Conservation (phyloP, 2,113 vertebrate species). For the Cyphomyrus plagiostoma region DNA sequence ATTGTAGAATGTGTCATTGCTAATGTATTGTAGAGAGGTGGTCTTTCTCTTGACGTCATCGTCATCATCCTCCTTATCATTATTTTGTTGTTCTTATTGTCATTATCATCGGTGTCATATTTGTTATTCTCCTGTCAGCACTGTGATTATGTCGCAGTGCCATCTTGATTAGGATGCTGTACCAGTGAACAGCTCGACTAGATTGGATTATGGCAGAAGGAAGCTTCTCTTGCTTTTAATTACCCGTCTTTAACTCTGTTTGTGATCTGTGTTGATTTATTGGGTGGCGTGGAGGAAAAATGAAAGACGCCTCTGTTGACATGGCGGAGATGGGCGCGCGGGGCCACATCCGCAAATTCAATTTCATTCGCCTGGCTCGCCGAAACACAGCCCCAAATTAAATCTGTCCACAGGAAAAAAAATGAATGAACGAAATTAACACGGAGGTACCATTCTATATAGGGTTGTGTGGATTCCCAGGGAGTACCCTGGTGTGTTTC, state of each 20-base stretch:
- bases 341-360: constrained; percentile 60
- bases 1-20: not conserved
- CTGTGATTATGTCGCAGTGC: not conserved
- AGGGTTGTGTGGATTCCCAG: constrained; percentile 63
- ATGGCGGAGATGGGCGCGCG: constrained; percentile 43
- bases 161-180: not conserved
- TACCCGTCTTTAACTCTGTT: constrained; percentile 63
- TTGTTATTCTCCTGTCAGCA: not conserved
- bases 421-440: constrained; percentile 71
- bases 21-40: not conserved
- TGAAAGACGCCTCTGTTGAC: constrained; percentile 46
- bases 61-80: not conserved
- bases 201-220: constrained; percentile 43
- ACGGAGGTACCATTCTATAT: constrained; percentile 64
- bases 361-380: constrained; percentile 50
- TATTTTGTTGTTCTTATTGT: not conserved
- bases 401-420: constrained; percentile 60
- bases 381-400: constrained; percentile 70
- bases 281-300: constrained; percentile 49
- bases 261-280: constrained; percentile 67
- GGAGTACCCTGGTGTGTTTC: constrained; percentile 57
- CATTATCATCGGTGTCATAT: not conserved
- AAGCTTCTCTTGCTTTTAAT: constrained; percentile 50
- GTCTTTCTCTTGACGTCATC: not conserved
- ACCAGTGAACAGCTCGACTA: not conserved